Percentiles rank a stretch among this genome's conserved stretches.
Conservation (phyloP, 2,797 vertebrate genomes). For the Hydrocynus forskahlii region DNA sequence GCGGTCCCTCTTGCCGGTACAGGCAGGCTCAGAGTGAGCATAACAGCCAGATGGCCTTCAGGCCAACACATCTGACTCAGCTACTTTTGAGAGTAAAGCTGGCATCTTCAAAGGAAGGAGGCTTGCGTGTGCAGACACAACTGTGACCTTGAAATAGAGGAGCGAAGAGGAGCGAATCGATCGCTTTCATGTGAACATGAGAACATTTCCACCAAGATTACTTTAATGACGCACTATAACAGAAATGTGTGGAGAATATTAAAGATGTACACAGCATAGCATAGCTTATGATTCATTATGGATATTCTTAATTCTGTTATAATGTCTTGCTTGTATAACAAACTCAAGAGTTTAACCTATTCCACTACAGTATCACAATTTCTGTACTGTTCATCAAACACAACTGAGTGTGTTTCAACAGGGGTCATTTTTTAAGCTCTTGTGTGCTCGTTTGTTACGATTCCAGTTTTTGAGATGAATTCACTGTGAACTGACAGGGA, state of each 20-base stretch:
- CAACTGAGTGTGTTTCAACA: background rate
- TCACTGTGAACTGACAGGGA: no score
- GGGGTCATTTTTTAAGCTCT: no score
- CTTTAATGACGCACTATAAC: background rate
- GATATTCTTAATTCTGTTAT: background rate
- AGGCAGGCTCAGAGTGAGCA: background rate
- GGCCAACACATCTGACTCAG: conserved; percentile 13
- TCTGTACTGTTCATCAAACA: background rate
- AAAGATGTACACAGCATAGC: background rate
- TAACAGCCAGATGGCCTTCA: conserved; percentile 18
- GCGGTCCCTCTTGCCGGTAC: background rate
- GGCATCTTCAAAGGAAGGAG: conserved; percentile 10
- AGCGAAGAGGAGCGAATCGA: background rate
- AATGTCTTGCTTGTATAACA: background rate
- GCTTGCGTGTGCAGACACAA: background rate
- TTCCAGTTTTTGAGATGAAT: no score
- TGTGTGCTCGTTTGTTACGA: no score
- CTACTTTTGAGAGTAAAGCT: background rate
- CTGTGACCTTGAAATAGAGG: background rate
- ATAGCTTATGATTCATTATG: background rate
- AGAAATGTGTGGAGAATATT: background rate
- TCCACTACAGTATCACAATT: background rate
- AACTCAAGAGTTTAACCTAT: background rate
- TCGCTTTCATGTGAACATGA: background rate
- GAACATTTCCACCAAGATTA: background rate